These are phyloP conservation scores for Lymantria dispar DNA, from an alignment of 2,888 invertebrate species.

Conservation along the genomic window DNA sequence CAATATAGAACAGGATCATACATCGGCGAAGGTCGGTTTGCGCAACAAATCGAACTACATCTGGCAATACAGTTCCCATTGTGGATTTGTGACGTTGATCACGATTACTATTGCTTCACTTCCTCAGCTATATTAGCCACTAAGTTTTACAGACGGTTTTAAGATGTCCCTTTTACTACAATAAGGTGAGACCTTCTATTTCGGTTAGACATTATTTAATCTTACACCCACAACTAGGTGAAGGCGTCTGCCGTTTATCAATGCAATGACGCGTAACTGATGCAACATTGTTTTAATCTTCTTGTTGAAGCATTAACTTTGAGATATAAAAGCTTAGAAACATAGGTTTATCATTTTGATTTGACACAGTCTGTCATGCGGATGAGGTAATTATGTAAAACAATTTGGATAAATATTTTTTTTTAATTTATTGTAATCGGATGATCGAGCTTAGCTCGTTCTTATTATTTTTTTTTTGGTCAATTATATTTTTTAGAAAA, in stretches of 20 bases:
- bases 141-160: conserved; percentile 24
- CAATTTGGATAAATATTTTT: no score
- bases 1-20: conserved; percentile 49
- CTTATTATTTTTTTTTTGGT: no score
- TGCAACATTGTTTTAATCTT: conserved; percentile 20
- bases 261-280: conserved; percentile 24
- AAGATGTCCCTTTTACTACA: conserved; percentile 33
- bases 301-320: conserved; percentile 3
- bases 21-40: conserved; percentile 58
- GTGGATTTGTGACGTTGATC: conserved; percentile 55
- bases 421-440: no score
- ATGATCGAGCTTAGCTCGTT: no score
- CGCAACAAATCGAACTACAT: conserved; percentile 59
- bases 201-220: conserved; percentile 30
- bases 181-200: conserved; percentile 33
- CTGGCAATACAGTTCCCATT: conserved; percentile 59
- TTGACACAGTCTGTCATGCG: no score
- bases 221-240: conserved; percentile 34
- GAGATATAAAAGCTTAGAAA: neutral
- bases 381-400: no score
- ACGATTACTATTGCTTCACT: conserved; percentile 55
- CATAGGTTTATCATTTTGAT: no score
- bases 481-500: no score
- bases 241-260: conserved; percentile 32
- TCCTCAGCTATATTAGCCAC: conserved; percentile 38